Base-by-base conservation (phyloP, 2,888 invertebrate species). In the Cephalotes varians region DNA sequence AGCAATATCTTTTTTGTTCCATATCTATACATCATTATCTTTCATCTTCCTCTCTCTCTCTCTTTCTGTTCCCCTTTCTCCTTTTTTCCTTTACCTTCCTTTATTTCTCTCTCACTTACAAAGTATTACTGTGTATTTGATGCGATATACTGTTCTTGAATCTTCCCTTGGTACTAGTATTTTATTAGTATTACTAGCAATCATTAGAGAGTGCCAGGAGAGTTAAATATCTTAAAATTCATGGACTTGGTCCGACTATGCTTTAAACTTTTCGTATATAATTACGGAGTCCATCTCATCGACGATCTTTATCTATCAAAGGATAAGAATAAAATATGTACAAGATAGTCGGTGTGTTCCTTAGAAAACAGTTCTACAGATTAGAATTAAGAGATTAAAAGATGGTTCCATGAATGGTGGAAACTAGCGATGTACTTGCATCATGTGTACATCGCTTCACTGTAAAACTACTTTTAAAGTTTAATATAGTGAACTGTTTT, bases 311-410 rank as follows among this genome's bases (percentile, higher is more conserved):
- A 34, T 37, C 18, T 62, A 56, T 56, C 47, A 65, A 47, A 34
- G 47, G 49, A 37, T 82, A 79, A 77, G 69, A 67, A 31, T 65
- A 77, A 67, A 58, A 28, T 82, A 82, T 56, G 71, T 82, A 82
- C 56, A 58, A 60, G 54, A 80, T 79, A 82, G 80, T 80, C 76
- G 80, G 79, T 82, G 73, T 79, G 80, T 83, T 85, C 79, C 54
- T 60, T 88, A 82, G 82, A 83, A 69, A 69, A 83, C 81, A 72
- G 80, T 86, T 84, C 73, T 73, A 64, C 49, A 31, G 69, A 60
- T 83, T 73, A 73, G 56, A 56, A 64, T 81, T 81, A 82, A 51
- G 65, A 64, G 44, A 65, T 18, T 65, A 44, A 44, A 54, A 9
- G 12, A 37, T 51, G 65, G 76, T 76, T 54, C 25, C 37, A 40